Base-by-base conservation (phyloP, 2,797 vertebrate genomes). In the Atherinosoma microstoma region DNA sequence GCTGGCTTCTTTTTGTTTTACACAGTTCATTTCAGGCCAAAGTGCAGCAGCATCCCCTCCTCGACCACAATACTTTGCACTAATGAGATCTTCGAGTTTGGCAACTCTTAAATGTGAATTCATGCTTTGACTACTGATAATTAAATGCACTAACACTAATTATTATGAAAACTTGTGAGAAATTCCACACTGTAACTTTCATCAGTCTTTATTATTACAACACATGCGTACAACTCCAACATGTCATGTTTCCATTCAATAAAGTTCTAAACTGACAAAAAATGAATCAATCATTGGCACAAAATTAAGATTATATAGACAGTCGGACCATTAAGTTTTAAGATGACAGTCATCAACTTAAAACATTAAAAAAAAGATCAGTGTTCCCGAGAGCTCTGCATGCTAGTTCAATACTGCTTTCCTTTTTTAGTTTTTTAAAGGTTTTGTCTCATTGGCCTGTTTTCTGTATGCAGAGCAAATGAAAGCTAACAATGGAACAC, bases 251-350 rank as follows among this genome's bases (percentile, higher is more conserved):
- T 40, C 15, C 53, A 66, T 61, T 72, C 11, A 64, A 64, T 73
- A 66, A 22, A 59, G 86, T 92, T 84, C 86, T 89, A 89, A 83
- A 80, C 40, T 51, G 57, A 30, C 60, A 73, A 51, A 59, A 58
- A 32, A n/a, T 54, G 20, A 58, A 64, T 63, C 24, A 83, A 84
- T 51, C 4, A 56, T 65, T 78, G 67, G 82, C 76, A 80, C 77
- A 70, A 75, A 63, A 79, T 58, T 47, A 66, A 68, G 69, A 15
- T 47, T 67, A 49, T 68, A 57, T 63, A 69, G 58, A 64, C 66
- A 54, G 36, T 40, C 1, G 70, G 51, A 57, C 56, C 18, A 2
- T 42, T 12, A 29, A 63, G 22, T 13, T 18, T 4, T 56, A 54
- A 58, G 65, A 63, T 35, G 22, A 67, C 5, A 72, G n/a, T 54